A percentile compares a stretch with the other conserved stretches of the same genome.
Evolutionary conservation across 2,888 invertebrate genomes (phyloP).

Genomic region (Noctua pronuba): DNA sequence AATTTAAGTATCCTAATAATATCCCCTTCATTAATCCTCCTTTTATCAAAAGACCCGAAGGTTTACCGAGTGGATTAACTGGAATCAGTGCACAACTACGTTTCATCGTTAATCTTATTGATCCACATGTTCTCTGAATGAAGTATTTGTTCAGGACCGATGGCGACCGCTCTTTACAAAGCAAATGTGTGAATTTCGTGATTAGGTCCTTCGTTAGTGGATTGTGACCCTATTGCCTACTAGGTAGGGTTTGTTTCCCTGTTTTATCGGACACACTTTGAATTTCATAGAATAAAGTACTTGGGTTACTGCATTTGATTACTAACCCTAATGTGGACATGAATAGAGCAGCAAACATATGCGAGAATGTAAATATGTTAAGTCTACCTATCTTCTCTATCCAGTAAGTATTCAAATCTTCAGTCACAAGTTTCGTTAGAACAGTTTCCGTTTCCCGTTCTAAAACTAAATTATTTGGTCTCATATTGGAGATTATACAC

Average conservation of each 20-base stretch:
- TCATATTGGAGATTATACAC: no score
- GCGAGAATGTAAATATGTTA: neutral
- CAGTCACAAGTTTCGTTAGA: neutral
- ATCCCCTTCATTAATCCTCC: neutral
- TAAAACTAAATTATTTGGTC: neutral
- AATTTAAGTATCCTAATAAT: neutral
- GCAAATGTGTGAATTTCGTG: constrained; percentile 35
- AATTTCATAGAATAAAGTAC: neutral
- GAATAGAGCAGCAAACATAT: neutral
- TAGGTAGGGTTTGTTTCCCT: neutral
- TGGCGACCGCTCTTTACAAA: constrained; percentile 26
- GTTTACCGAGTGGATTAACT: neutral
- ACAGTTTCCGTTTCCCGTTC: neutral
- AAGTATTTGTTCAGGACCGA: constrained; percentile 47
- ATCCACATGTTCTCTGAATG: constrained; percentile 2
- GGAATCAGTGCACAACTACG: neutral
- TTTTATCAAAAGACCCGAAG: neutral
- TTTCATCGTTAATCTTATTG: constrained; percentile 19
- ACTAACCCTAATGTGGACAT: neutral
- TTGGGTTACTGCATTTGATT: no score
- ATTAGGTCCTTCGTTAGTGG: constrained; percentile 21
- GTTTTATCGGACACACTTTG: neutral
- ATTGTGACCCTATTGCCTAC: neutral
- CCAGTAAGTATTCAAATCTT: neutral
- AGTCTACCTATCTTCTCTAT: neutral